Evolutionary conservation across 2,797 vertebrate species (phyloP).

Genomic region (Chaetophractus vellerosus): DNA sequence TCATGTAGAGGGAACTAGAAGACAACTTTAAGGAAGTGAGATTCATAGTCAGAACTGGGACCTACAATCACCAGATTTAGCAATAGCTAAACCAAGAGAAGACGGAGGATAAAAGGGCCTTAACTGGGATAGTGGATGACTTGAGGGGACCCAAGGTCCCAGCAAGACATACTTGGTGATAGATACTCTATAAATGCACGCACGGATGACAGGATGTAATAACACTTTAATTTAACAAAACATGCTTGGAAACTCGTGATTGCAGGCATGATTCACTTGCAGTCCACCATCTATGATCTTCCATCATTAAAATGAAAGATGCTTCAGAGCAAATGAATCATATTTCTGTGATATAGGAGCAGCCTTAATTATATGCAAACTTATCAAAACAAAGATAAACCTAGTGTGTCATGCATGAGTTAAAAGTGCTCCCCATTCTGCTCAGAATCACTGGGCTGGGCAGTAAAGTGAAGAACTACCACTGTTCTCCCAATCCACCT

Average conservation of each 20-base stretch:
- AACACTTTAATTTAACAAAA: slow-evolving; percentile 61
- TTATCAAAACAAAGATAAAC: slow-evolving; percentile 40
- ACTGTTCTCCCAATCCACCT: neutral
- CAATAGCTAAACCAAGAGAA: slow-evolving; percentile 53
- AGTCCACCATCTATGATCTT: slow-evolving; percentile 58
- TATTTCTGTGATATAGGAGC: slow-evolving; percentile 27
- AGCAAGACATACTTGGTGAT: slow-evolving; percentile 5
- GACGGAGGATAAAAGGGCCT: slow-evolving; percentile 6
- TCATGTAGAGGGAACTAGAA: slow-evolving; percentile 34
- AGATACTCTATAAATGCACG: neutral
- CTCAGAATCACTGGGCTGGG: neutral
- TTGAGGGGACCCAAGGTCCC: neutral
- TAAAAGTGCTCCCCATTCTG: neutral
- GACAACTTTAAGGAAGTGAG: slow-evolving; percentile 59
- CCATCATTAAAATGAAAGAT: slow-evolving; percentile 51
- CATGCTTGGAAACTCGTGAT: neutral
- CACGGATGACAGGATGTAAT: slow-evolving; percentile 2
- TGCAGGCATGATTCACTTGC: slow-evolving; percentile 32
- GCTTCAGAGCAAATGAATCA: slow-evolving; percentile 51
- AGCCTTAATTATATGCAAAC: slow-evolving; percentile 38
- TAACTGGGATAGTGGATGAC: neutral
- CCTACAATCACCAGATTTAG: slow-evolving; percentile 33
- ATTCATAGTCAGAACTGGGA: slow-evolving; percentile 51
- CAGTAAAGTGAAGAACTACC: neutral
- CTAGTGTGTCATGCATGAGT: neutral